Conservation (phyloP, 2,888 invertebrate species). For the Acanthosoma haemorrhoidale region DNA sequence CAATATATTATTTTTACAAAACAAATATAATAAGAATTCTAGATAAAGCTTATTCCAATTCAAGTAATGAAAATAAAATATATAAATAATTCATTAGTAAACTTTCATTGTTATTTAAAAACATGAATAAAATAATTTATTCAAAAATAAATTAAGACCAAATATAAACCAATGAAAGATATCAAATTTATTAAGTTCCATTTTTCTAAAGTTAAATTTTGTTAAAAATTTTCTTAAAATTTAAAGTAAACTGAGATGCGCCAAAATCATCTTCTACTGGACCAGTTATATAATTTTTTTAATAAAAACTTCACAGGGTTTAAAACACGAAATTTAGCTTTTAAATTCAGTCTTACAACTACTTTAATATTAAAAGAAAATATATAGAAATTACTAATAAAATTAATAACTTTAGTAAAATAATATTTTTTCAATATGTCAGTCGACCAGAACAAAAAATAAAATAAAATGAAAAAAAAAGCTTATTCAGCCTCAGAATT, state of each 20-base stretch:
- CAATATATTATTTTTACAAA: background rate
- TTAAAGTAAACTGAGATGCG: slow-evolving; percentile 27
- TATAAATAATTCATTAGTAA: background rate
- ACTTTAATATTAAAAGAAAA: background rate
- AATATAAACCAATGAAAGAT: background rate
- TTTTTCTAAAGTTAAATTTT: background rate
- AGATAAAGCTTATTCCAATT: too few species aligned
- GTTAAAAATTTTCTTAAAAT: slow-evolving; percentile 18
- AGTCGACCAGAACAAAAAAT: background rate
- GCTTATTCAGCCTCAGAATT: slow-evolving; percentile 9
- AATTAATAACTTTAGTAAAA: too few species aligned
- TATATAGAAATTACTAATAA: background rate
- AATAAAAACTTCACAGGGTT: background rate
- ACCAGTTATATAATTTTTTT: background rate
- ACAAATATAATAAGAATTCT: background rate
- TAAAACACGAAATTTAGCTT: slow-evolving; percentile 24
- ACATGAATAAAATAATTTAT: background rate
- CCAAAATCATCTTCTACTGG: background rate
- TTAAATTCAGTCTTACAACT: background rate
- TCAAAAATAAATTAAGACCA: background rate
- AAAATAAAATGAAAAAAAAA: background rate
- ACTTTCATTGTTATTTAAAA: background rate
- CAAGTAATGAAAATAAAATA: slow-evolving; percentile 6
- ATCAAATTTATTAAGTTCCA: slow-evolving; percentile 15
- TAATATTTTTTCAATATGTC: background rate